Percentiles rank a stretch among this genome's conserved stretches.
phyloP scores from a whole-genome alignment of 2,888 invertebrate genomes.

The Cosmopolites sordidus region DNA sequence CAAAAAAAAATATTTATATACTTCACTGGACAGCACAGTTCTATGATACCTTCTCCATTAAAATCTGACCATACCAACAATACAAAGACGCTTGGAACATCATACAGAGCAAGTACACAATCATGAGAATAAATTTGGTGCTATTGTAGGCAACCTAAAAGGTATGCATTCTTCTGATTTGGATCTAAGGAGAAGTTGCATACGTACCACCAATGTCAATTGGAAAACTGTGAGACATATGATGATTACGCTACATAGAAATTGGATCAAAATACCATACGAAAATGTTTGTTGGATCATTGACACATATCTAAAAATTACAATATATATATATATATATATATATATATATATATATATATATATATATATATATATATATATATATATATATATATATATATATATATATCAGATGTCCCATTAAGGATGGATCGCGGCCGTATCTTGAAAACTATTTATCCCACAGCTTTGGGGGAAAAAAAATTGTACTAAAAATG shows the following conservation, averaged over 20 bases:
- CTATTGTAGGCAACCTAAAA: constrained; percentile 30
- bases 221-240: constrained; percentile 32
- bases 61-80: constrained; percentile 32
- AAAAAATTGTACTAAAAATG: too few species aligned
- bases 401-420: too few species aligned
- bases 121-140: constrained; percentile 26
- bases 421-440: too few species aligned
- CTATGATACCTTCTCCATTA: constrained; percentile 30
- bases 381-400: too few species aligned
- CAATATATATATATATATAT: background rate
- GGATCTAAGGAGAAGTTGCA: background rate
- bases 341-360: too few species aligned
- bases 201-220: constrained; percentile 27
- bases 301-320: constrained; percentile 15
- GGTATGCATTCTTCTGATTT: background rate
- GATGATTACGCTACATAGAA: constrained; percentile 29
- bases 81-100: constrained; percentile 31
- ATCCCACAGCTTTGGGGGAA: too few species aligned
- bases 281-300: constrained; percentile 26
- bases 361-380: too few species aligned
- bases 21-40: too few species aligned
- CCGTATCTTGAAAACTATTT: too few species aligned
- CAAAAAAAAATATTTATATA: constrained; percentile 9
- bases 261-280: constrained; percentile 29
- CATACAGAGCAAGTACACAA: constrained; percentile 31